Evolutionary conservation across 2,113 vertebrate species (phyloP).

Genomic region (Oryzias curvinotus): DNA sequence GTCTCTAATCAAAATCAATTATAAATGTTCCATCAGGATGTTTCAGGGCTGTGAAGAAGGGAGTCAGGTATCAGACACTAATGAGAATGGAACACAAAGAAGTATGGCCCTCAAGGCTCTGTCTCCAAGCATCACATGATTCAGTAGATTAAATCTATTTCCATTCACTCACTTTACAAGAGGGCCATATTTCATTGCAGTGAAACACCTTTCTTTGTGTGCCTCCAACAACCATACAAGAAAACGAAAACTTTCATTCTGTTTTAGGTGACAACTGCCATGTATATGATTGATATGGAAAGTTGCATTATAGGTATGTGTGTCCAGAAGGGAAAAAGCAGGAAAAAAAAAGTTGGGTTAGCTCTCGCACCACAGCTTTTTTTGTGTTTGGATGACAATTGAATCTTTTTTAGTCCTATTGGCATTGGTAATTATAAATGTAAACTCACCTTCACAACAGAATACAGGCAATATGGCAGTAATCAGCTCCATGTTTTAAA

Average conservation of each 20-base stretch:
- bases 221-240: conserved; percentile 49
- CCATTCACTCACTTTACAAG: conserved; percentile 61
- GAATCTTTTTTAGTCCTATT: conserved; percentile 74
- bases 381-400: conserved; percentile 63
- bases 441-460: conserved; percentile 72
- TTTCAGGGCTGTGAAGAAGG: conserved; percentile 63
- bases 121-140: conserved; percentile 59
- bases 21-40: conserved; percentile 71
- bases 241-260: conserved; percentile 64
- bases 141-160: conserved; percentile 68
- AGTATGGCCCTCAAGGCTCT: conserved; percentile 58
- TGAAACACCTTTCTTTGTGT: conserved; percentile 45
- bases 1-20: conserved; percentile 74
- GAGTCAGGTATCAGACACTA: conserved; percentile 65
- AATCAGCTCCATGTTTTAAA: conserved; percentile 44
- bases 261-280: conserved; percentile 43
- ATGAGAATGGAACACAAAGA: conserved; percentile 72
- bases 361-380: conserved; percentile 39
- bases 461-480: conserved; percentile 71
- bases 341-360: background rate
- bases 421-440: conserved; percentile 78
- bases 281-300: conserved; percentile 36
- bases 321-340: background rate
- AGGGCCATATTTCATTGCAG: conserved; percentile 67
- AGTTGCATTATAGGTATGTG: background rate